Evolutionary conservation across 1,140 invertebrate genomes (phyloP), one percentile per base, ranked within the genome.

Genomic region (Cotesia glomerata): DNA sequence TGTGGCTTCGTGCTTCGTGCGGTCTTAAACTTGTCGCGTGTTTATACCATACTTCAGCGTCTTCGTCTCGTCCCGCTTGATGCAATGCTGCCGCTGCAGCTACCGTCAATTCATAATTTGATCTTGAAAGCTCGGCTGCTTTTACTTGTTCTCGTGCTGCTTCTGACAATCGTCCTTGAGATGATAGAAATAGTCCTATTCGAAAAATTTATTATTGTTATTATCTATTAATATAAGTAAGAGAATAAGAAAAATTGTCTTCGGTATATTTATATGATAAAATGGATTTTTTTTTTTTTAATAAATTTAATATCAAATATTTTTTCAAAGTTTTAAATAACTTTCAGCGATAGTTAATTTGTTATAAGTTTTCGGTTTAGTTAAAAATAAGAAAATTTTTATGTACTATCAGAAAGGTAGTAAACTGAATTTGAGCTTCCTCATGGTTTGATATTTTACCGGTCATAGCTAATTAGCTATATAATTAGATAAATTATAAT

Each of bases 1-100:
- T 96, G 84, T 97, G 95, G 67, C 94, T 94, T 69, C 94, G 90
- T 0, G 95, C 93, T 79, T 97, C 94, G 92, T 95, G 89, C 26
- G 93, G 93, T 83, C 90, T 90, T 4, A 95, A 83, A n/a, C 84
- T 82, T 1, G 91, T 90, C 7, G 93, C 93, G 81, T 91, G 90
- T 65, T 92, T 89, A 86, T 98, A 98, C 90, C 93, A 95, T 49
- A 90, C 84, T 81, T 98, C 96, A 0, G 97, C 95, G 70, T 93
- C 92, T 9, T 89, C 86, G 75, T 93, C 93, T 36, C 93, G 89
- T 26, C 92, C 91, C 9, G 93, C 91, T 78, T 95, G 91, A 66
- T 95, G 88, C 74, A 97, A 88, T 0, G 94, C 93, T 35, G 95
- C 95, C 13, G 96, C 97, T 9, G 95, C 94, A 51, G 94, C 93